These are phyloP conservation scores for Acronicta psi DNA, from an alignment of 2,888 invertebrate species.

Conservation along the genomic window DNA sequence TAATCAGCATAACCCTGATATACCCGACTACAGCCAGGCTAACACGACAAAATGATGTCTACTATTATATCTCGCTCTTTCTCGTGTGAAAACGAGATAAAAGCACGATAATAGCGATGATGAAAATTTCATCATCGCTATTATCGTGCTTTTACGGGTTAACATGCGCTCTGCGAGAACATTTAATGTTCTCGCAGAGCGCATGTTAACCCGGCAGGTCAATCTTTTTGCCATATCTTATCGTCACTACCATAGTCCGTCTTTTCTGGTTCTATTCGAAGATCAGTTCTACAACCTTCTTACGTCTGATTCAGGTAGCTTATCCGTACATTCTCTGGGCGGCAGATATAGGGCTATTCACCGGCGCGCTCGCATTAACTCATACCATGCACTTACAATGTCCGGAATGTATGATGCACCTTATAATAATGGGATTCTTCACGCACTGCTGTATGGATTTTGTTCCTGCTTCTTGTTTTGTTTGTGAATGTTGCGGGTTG, in stretches of 20 bases:
- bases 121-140: too few relatives aligned
- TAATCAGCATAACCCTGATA: too few relatives aligned
- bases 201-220: too few relatives aligned
- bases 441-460: constrained; percentile 38
- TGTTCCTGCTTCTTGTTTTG: constrained; percentile 41
- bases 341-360: constrained; percentile 61
- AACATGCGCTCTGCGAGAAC: too few relatives aligned
- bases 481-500: constrained; percentile 11
- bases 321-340: constrained; percentile 54
- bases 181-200: too few relatives aligned
- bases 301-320: constrained; percentile 47
- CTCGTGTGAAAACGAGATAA: too few relatives aligned
- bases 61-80: too few relatives aligned
- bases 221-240: too few relatives aligned
- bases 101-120: too few relatives aligned
- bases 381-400: constrained; percentile 54
- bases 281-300: constrained; percentile 40
- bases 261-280: neutral
- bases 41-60: too few relatives aligned
- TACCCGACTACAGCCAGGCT: too few relatives aligned
- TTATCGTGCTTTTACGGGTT: too few relatives aligned
- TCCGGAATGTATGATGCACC: constrained; percentile 57
- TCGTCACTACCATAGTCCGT: neutral
- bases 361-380: constrained; percentile 56
- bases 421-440: constrained; percentile 58